These are phyloP conservation scores for Cathartes aura DNA, from an alignment of 2,113 vertebrate species.

Conservation along the genomic window DNA sequence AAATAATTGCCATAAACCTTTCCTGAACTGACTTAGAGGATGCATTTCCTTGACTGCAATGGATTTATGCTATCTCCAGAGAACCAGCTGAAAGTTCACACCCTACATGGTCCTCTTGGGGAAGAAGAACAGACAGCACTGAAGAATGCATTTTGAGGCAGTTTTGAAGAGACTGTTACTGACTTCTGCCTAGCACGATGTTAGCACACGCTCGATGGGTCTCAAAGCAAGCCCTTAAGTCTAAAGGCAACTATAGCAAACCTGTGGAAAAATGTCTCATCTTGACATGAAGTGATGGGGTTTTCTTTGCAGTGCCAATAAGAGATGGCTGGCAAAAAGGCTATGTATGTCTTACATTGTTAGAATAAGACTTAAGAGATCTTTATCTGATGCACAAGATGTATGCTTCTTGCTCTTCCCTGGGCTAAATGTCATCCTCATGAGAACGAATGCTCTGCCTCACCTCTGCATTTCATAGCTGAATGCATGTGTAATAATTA, in stretches of 20 bases:
- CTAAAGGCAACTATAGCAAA: neutral
- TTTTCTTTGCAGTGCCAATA: neutral
- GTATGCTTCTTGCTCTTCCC: neutral
- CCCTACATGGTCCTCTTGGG: neutral
- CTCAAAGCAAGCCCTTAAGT: neutral
- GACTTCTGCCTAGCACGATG: neutral
- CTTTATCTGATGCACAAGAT: neutral
- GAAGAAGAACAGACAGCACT: neutral
- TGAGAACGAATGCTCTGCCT: neutral
- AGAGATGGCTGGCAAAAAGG: neutral
- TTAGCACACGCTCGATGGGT: accelerated
- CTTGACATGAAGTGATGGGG: neutral
- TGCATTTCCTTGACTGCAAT: neutral
- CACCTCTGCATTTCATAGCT: neutral
- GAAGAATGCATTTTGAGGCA: neutral
- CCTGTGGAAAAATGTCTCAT: neutral
- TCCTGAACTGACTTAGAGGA: neutral
- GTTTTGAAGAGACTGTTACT: neutral
- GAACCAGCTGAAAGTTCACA: conserved; percentile 12
- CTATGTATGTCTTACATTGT: accelerated
- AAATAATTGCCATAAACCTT: neutral
- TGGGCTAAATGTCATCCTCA: neutral
- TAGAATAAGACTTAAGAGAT: neutral
- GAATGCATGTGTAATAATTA: neutral
- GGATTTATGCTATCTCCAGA: conserved; percentile 16